phyloP scores from a whole-genome alignment of 2,113 vertebrate species.

The Ophiodon elongatus region DNA sequence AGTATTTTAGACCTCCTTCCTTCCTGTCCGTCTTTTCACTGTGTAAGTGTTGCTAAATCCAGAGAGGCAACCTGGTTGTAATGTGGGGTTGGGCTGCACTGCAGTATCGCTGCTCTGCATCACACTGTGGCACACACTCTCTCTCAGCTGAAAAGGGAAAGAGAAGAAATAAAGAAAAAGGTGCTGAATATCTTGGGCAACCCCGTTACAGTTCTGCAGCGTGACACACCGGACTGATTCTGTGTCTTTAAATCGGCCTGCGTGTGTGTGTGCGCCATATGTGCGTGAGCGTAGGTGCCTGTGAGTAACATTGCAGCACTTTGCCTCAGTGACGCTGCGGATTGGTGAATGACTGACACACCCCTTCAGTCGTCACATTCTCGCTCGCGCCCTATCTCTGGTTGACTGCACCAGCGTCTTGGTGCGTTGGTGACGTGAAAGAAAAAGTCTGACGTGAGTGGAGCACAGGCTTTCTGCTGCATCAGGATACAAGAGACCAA shows the following conservation, averaged over 20 bases:
- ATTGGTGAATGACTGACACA: constrained; percentile 65
- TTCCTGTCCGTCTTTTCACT: constrained; percentile 12
- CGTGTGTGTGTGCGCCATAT: background rate
- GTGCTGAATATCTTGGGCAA: background rate
- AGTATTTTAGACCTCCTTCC: background rate
- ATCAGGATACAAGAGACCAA: constrained; percentile 70
- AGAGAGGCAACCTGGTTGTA: constrained; percentile 17
- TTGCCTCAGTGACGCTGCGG: constrained; percentile 54
- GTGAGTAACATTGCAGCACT: constrained; percentile 70
- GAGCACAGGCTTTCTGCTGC: constrained; percentile 75
- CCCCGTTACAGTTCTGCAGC: constrained; percentile 11
- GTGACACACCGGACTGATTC: background rate
- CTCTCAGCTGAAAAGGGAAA: background rate
- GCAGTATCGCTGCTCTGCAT: constrained; percentile 72
- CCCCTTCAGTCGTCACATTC: constrained; percentile 70
- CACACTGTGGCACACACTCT: constrained; percentile 4
- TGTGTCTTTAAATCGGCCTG: constrained; percentile 16
- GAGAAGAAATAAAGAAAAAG: background rate
- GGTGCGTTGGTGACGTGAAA: constrained; percentile 56
- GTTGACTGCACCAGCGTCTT: constrained; percentile 58
- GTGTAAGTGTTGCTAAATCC: constrained; percentile 20
- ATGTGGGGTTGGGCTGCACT: constrained; percentile 69
- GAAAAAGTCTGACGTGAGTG: constrained; percentile 44
- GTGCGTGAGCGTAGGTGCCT: constrained; percentile 2
- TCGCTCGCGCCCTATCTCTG: constrained; percentile 14